Evolutionary conservation across 1,140 invertebrate genomes (phyloP).

Genomic region (Drosophila bocki): DNA sequence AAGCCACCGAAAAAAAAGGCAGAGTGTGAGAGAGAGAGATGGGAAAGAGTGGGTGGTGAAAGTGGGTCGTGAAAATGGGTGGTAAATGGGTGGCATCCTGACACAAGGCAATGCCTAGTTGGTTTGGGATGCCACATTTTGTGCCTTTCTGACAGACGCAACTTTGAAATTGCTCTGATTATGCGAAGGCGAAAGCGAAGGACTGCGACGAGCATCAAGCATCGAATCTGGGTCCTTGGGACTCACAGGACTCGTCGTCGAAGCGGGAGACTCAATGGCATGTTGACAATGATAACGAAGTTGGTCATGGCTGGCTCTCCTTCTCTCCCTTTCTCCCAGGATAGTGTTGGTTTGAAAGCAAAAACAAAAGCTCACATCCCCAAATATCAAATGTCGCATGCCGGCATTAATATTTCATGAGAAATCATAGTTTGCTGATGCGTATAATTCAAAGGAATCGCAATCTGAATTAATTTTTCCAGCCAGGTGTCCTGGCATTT

Average conservation of each 20-base stretch:
- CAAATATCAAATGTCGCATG: conserved; percentile 82
- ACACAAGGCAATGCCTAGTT: conserved; percentile 5
- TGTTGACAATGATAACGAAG: conserved; percentile 83
- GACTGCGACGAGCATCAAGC: not conserved
- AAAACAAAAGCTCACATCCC: conserved; percentile 60
- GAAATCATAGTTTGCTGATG: conserved; percentile 83
- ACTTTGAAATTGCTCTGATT: conserved; percentile 81
- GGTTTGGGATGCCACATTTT: conserved; percentile 59
- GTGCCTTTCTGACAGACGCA: conserved; percentile 79
- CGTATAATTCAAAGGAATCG: conserved; percentile 83
- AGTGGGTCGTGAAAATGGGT: not conserved
- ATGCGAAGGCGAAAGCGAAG: conserved; percentile 45
- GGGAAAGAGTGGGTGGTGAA: conserved; percentile 2
- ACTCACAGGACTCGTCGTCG: conserved; percentile 3
- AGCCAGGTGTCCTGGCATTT: conserved; percentile 32
- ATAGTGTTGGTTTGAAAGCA: conserved; percentile 1
- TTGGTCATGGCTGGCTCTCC: conserved; percentile 56
- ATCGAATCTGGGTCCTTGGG: not conserved
- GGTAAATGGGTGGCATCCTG: conserved; percentile 1
- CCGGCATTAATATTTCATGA: conserved; percentile 82
- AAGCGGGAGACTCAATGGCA: conserved; percentile 66
- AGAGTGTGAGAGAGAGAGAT: not conserved
- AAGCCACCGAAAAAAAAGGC: conserved; percentile 18
- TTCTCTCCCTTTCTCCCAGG: not conserved
- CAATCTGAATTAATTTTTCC: conserved; percentile 78